Evolutionary conservation across 2,113 vertebrate species (phyloP).

Genomic region (Hippolais icterina): DNA sequence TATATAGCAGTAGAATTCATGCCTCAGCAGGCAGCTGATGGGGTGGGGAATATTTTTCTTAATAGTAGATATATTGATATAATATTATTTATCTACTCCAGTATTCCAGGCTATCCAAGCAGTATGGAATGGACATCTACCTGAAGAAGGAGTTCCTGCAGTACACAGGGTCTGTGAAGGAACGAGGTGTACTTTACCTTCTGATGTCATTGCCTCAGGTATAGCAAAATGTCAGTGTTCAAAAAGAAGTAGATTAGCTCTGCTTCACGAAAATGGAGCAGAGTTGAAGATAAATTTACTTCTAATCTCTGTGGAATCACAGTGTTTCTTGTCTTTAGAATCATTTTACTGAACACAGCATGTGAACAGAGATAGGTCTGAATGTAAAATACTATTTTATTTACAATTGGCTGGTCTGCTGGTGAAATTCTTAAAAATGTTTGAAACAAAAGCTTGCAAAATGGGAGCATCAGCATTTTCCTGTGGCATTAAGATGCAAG

Average conservation of each 20-base stretch:
- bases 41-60: not conserved
- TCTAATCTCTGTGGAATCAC: not conserved
- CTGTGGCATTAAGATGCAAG: not conserved
- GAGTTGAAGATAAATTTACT: not conserved
- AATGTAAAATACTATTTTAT: not conserved
- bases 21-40: not conserved
- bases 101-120: conserved; percentile 91
- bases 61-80: not conserved
- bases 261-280: not conserved
- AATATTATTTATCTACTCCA: conserved; percentile 41
- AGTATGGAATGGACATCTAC: conserved; percentile 88
- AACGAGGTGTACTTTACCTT: conserved; percentile 84
- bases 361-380: not conserved
- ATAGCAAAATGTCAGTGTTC: not conserved
- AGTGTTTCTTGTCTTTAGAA: not conserved
- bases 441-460: not conserved
- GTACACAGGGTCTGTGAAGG: conserved; percentile 88
- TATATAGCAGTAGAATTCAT: not conserved
- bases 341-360: not conserved
- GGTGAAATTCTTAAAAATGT: not conserved
- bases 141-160: conserved; percentile 91
- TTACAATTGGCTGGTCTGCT: not conserved
- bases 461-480: not conserved
- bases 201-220: conserved; percentile 85
- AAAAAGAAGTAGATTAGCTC: not conserved